These are phyloP conservation scores for Dryobotodes eremita DNA, from an alignment of 2,888 invertebrate species.

Conservation along the genomic window DNA sequence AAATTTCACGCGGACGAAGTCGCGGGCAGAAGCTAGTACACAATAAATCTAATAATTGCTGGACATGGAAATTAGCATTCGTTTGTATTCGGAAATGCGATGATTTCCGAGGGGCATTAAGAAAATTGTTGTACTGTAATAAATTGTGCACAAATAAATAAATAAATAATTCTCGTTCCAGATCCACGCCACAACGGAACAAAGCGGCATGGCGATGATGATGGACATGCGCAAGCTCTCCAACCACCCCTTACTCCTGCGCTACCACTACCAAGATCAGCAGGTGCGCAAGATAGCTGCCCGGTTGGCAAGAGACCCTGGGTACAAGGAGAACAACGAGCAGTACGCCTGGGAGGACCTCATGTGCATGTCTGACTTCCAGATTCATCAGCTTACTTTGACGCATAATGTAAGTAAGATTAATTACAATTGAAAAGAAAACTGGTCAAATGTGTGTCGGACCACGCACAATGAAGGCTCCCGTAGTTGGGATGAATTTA, in stretches of 20 bases:
- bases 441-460: no score
- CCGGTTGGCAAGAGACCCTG: conserved; percentile 92
- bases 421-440: background rate
- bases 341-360: conserved; percentile 97
- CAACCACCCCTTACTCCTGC: conserved; percentile 97
- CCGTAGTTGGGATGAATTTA: no score
- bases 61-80: no score
- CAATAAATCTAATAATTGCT: no score
- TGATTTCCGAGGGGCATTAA: no score
- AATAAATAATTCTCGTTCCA: conserved; percentile 58
- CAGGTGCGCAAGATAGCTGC: conserved; percentile 93
- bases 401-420: conserved; percentile 90
- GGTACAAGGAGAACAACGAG: conserved; percentile 94
- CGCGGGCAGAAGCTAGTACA: no score
- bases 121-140: no score
- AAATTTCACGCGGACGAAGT: no score
- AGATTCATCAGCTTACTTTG: conserved; percentile 95
- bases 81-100: no score
- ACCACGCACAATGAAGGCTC: no score
- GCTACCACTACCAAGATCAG: conserved; percentile 93
- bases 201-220: conserved; percentile 95
- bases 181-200: conserved; percentile 90
- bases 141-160: no score
- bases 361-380: conserved; percentile 97
- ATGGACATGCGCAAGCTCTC: conserved; percentile 98